Base-by-base conservation (phyloP, 2,888 invertebrate genomes). In the Deilephila elpenor region DNA sequence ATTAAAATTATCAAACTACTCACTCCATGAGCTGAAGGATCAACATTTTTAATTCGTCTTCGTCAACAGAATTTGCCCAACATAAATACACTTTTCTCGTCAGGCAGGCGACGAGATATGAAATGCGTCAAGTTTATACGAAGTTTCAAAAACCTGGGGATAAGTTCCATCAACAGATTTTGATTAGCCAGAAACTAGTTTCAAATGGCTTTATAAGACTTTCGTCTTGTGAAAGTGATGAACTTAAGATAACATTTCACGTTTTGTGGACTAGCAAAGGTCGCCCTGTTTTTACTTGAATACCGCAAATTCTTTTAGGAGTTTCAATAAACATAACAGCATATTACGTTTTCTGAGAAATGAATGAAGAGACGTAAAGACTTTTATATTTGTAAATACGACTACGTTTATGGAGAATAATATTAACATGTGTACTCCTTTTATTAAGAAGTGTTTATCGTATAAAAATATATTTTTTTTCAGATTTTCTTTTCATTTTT, bases 121-220 rank as follows among this genome's bases (percentile, higher is more conserved):
- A 67, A 67, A 67, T 51, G 25, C 67, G 67, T 67, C 67, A 67
- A 67, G 67, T 67, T 67, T 67, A 44, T 25, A 25, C 51, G 25
- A 67, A 67, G 67, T 67, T 67, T 67, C 44, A 44, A 67, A 67
- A 51, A 29, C 67, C 67, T 51, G 25, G 1, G 67, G 51, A 51
- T 67, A 67, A 67, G 67, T 67, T 67, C 14, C 44, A 67, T 67
- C 25, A 51, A 67, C 51, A 67, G 51, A 67, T 67, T 67, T 67
- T 44, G 67, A 67, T 67, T 51, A 67, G 51, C 44, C 17, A 51
- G 67, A 67, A 51, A 67, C 25, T 67, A 67, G 67, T 67, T 67
- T 51, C 67, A 67, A 51, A 67, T 67, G 51, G 51, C 51, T 67
- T 67, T 20, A 44, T 60, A 64, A 44, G 37, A 64, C 67, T 67